These are phyloP conservation scores for Chrysemys picta DNA, from an alignment of 2,113 vertebrate species.

Conservation along the genomic window DNA sequence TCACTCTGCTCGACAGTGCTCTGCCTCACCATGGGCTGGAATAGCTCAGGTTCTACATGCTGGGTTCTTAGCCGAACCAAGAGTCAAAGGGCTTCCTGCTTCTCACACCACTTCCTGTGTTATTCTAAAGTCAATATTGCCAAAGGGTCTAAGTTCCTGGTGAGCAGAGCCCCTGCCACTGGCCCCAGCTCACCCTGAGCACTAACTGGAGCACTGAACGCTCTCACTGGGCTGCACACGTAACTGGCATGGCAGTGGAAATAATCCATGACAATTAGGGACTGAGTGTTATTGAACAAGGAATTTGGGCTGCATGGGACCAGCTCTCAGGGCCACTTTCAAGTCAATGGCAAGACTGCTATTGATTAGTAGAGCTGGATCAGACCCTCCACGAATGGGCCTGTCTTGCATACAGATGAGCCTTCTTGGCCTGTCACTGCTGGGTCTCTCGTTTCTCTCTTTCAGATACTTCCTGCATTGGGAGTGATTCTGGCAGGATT, in stretches of 20 bases:
- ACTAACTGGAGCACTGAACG: background rate
- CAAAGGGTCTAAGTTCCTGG: background rate
- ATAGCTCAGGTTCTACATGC: background rate
- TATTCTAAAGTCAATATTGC: background rate
- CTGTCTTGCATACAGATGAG: accelerated
- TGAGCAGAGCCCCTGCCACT: background rate
- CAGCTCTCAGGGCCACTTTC: background rate
- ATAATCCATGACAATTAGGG: background rate
- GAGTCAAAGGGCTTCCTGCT: slow-evolving; percentile 10
- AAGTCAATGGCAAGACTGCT: background rate
- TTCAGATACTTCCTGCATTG: background rate
- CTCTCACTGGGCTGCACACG: too few relatives aligned
- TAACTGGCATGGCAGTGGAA: background rate
- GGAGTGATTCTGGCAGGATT: background rate
- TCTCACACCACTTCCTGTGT: background rate
- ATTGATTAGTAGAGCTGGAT: background rate
- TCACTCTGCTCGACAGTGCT: background rate
- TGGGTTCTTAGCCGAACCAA: background rate
- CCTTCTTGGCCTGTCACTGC: background rate
- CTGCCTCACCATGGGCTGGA: background rate
- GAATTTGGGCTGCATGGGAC: background rate
- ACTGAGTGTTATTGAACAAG: background rate
- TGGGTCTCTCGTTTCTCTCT: background rate
- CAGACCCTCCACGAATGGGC: background rate
- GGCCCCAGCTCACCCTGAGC: background rate